Conservation (phyloP, 1,140 invertebrate species). For the Cyphomyrmex costatus region DNA sequence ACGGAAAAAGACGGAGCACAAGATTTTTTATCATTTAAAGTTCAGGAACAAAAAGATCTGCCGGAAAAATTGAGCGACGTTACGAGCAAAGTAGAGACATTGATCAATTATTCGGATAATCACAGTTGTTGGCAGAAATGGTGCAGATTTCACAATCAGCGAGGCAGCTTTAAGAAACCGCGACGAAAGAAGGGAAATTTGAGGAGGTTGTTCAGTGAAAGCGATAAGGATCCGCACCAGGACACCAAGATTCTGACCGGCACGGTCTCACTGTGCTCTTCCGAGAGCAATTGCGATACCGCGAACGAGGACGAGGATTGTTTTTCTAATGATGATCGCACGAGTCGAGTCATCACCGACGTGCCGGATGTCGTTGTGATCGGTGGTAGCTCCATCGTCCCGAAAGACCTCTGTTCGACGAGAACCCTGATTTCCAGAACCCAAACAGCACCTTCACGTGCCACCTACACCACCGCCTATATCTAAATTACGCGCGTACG, state of each 20-base stretch:
- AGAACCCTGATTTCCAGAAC: conserved; percentile 83
- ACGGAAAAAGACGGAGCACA: neutral
- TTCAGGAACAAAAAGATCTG: neutral
- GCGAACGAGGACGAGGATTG: conserved; percentile 56
- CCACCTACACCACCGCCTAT: conserved; percentile 85
- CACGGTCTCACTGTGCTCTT: conserved; percentile 39
- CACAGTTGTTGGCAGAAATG: neutral
- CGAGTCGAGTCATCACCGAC: conserved; percentile 74
- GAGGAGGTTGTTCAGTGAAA: conserved; percentile 55
- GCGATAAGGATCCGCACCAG: neutral
- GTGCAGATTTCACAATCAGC: conserved; percentile 32
- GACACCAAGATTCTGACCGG: conserved; percentile 33
- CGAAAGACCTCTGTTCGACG: conserved; percentile 82
- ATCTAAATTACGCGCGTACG: conserved; percentile 83
- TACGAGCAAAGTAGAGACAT: neutral
- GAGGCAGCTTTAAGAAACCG: conserved; percentile 28
- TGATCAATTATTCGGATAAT: neutral
- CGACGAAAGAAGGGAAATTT: conserved; percentile 13
- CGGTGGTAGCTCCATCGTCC: conserved; percentile 76
- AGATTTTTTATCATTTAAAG: no score
- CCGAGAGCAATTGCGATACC: conserved; percentile 23
- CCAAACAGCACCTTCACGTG: conserved; percentile 83
- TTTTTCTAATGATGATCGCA: conserved; percentile 13
- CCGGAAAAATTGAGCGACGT: neutral
- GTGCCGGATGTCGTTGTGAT: conserved; percentile 82